Evolutionary conservation across 2,888 invertebrate species (phyloP), one percentile per base, ranked within the genome.

Genomic region (Rhingia campestris): DNA sequence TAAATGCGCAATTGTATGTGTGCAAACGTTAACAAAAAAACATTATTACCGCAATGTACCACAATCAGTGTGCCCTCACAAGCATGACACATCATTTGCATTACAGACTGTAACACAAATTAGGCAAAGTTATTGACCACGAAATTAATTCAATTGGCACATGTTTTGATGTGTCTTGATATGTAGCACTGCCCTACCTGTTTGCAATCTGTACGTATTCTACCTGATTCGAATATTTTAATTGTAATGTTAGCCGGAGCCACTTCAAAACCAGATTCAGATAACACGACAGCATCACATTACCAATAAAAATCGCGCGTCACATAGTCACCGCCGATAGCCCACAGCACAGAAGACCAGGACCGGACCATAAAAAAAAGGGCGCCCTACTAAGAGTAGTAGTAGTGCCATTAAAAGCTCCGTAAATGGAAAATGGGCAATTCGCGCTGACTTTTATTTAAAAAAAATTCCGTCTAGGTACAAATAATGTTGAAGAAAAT

Each of bases 131-230:
- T 80, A 80, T 69, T 67, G 75, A 75, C 69, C 74, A 81, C 49
- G 76, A 72, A 76, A 81, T 72, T 66, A 61, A 70, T 64, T 81
- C 63, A 72, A 81, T 76, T 76, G 76, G 76, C 81, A 81, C 72
- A 81, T 61, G 61, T 66, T 81, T 74, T 56, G 43, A 63, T 66
- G n/a, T 76, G 54, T 39, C n/a, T 39, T 2, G 22, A 56, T 58
- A 63, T 75, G 56, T 81, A 58, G 69, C 76, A 72, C 41, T 49
- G 77, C 66, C 66, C 76, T 30, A 61, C 54, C 61, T 47, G 59
- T 49, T 72, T 49, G 32, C 45, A 66, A 72, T 66, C 54, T 81
- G 49, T 76, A 64, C 61, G 72, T 43, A 72, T 63, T 69, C 54
- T 77, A 81, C 81, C 81, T 81, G 81, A 53, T 67, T 33, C 49